Base-by-base conservation (phyloP, 2,888 invertebrate genomes). In the Macrophya annulata region DNA sequence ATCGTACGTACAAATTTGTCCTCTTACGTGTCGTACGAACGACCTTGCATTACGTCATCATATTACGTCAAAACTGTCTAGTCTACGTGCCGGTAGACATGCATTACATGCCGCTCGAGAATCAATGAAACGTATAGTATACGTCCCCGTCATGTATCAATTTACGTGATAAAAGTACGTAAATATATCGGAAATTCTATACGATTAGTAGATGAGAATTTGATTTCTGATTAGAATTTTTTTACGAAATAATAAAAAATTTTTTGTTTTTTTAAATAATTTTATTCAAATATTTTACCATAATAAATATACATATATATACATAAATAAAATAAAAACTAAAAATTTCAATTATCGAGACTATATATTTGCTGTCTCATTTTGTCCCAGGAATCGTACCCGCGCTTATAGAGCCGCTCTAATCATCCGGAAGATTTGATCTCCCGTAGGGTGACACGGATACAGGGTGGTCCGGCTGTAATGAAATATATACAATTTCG, bases 1-100 rank as follows among this genome's bases (percentile, higher is more conserved):
- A 1, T 10, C 6, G 10, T 15, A 72, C 8, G 45, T 21, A 51
- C 51, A 21, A 76, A 21, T 25, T 25, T 12, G 21, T 31, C 15
- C 5, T 10, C 40, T 81, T 59, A 94, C 93, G 87, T 94, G 94
- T 91, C 92, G 83, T 89, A 89, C 84, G 93, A 88, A 94, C 81
- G 81, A 59, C 81, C 81, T 81, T 81, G 59, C 48, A 55, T 6
- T n/a, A n/a, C 81, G 81, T 81, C 81, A 81, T 59, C 81, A n/a
- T n/a, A n/a, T 81, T 59, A 81, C 81, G 81, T 81, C 43, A 43
- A 21, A 40, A 37, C 17, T 40, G 40, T 31, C 25, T 37, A 40
- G 81, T 81, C 81, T 81, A 81, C 81, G 81, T 81, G 81, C 5
- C 81, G 43, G 21, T 31, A 59, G 62, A 37, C 81, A 81, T 81